Percentiles rank a stretch among this genome's conserved stretches.
These are phyloP conservation scores for Apamea anceps DNA, from an alignment of 2,888 invertebrate species.

Conservation along the genomic window DNA sequence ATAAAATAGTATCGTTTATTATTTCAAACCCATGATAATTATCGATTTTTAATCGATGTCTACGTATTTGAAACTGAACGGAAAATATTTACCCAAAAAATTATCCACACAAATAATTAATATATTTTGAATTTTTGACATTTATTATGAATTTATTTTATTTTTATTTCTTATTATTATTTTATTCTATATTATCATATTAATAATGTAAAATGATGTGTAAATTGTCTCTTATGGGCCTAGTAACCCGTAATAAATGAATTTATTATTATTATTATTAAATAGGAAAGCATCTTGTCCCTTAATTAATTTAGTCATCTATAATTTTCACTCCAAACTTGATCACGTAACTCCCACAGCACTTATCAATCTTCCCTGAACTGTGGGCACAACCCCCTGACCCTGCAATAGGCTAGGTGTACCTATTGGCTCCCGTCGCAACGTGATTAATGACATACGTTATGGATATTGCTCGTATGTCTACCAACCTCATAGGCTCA, in stretches of 20 bases:
- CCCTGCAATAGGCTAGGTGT: slow-evolving; percentile 32
- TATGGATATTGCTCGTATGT: slow-evolving; percentile 49
- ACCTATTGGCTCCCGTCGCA: slow-evolving; percentile 49
- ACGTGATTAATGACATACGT: slow-evolving; percentile 61
- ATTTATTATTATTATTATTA: no score
- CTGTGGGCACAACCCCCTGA: slow-evolving; percentile 43
- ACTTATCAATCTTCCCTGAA: background rate
- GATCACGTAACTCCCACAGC: background rate
- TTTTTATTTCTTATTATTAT: no score
- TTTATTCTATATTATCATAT: no score
- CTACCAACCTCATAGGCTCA: slow-evolving; percentile 42
- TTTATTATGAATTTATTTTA: no score
- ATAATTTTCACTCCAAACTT: background rate
- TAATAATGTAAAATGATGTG: no score
- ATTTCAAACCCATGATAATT: background rate
- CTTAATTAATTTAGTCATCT: background rate
- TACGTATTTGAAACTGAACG: background rate
- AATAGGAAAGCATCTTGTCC: background rate
- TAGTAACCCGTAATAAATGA: no score
- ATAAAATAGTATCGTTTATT: background rate
- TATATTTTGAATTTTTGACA: no score
- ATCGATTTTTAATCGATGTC: background rate
- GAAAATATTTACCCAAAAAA: background rate
- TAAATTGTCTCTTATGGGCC: no score
- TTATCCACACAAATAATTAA: background rate